A percentile compares a stretch with the other conserved stretches of the same genome.
Evolutionary conservation across 2,797 vertebrate genomes (phyloP).

Genomic region (Falco columbarius): DNA sequence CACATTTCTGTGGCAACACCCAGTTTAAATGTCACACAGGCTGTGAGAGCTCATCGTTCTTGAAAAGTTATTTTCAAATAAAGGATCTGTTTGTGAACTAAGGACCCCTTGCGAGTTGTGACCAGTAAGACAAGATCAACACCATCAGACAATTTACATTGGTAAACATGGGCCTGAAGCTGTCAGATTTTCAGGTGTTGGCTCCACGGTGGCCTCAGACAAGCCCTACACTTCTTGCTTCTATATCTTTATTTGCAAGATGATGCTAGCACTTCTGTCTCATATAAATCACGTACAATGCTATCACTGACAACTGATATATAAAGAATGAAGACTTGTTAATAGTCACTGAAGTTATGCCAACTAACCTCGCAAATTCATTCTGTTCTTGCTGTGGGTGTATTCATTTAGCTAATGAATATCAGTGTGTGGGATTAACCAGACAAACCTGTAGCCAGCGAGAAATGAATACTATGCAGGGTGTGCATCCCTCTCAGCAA

Average conservation of each 20-base stretch:
- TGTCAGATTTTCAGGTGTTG: not conserved
- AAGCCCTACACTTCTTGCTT: not conserved
- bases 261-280: not conserved
- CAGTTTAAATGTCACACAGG: not conserved
- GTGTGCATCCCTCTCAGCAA: not conserved
- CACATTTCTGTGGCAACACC: not conserved
- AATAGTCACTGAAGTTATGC: constrained; percentile 23
- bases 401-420: constrained; percentile 11
- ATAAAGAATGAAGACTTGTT: constrained; percentile 26
- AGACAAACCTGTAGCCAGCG: constrained; percentile 31
- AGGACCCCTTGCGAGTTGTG: not conserved
- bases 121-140: not conserved
- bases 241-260: not conserved
- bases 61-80: not conserved
- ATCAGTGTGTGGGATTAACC: constrained; percentile 27
- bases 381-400: constrained; percentile 4
- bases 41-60: not conserved
- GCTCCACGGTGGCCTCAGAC: not conserved
- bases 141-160: not conserved
- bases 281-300: not conserved
- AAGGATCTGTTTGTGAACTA: not conserved
- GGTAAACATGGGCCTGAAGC: not conserved
- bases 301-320: constrained; percentile 8
- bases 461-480: constrained; percentile 14
- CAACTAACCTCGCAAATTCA: not conserved